Conservation (phyloP, 2,797 vertebrate species). For the Phataginus tetradactyla region DNA sequence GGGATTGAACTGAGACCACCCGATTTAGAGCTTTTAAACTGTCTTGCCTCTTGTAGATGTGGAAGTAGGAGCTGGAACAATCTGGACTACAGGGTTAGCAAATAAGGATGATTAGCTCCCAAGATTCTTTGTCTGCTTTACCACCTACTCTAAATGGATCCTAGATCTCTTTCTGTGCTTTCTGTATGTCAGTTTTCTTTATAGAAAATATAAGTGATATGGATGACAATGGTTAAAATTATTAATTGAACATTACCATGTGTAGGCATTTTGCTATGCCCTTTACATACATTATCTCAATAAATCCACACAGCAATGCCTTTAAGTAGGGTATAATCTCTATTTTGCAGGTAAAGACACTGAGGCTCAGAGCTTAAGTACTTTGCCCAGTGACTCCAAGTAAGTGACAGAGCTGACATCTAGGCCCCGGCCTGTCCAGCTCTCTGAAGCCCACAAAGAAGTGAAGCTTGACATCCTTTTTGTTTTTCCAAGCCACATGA, state of each 20-base stretch:
- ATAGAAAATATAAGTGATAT: neutral
- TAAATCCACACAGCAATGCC: neutral
- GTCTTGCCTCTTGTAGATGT: neutral
- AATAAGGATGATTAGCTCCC: neutral
- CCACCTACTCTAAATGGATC: neutral
- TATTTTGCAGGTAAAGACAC: neutral
- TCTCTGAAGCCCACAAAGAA: neutral
- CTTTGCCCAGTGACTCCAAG: neutral
- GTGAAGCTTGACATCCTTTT: neutral
- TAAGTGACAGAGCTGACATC: neutral
- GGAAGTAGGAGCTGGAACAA: neutral
- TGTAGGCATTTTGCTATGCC: neutral
- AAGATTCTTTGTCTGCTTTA: neutral
- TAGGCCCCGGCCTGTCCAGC: neutral
- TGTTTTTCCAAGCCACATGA: neutral
- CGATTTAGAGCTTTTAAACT: neutral
- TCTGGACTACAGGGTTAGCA: neutral
- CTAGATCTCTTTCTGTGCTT: neutral
- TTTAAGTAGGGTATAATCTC: neutral
- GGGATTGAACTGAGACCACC: neutral
- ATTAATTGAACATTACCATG: neutral
- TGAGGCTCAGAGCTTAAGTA: neutral
- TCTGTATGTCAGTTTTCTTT: neutral
- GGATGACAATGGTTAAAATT: neutral
- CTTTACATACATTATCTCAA: neutral